Evolutionary conservation across 64 coral and sea anemone species (phyloP).

Genomic region (Platygyra sinensis): DNA sequence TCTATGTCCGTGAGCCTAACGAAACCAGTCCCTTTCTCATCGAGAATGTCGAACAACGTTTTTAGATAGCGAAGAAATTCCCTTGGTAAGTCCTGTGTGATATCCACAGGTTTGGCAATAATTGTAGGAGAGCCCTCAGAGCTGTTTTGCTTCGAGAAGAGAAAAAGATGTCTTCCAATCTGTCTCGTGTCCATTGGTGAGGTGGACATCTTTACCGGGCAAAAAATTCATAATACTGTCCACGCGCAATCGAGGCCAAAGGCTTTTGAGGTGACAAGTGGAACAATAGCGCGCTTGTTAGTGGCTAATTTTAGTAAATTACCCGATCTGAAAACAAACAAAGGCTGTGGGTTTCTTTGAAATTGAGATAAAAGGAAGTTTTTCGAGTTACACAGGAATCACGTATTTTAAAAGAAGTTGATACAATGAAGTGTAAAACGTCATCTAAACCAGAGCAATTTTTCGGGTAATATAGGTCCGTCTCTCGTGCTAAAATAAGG

Average conservation of each 20-base stretch:
- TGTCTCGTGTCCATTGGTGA: constrained; percentile 45
- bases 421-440: background rate
- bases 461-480: constrained; percentile 4
- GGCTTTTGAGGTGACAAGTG: background rate
- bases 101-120: constrained; percentile 63
- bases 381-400: background rate
- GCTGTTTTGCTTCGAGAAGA: constrained; percentile 66
- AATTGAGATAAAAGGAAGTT: constrained; percentile 3
- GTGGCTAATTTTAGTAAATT: constrained; percentile 44
- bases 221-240: constrained; percentile 37
- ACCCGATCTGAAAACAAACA: constrained; percentile 34
- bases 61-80: constrained; percentile 91
- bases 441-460: background rate
- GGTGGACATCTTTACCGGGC: constrained; percentile 22
- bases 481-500: background rate
- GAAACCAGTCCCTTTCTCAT: constrained; percentile 75
- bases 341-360: constrained; percentile 16
- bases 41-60: constrained; percentile 91
- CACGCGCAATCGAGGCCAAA: constrained; percentile 31
- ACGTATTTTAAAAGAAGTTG: background rate
- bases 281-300: constrained; percentile 13
- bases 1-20: constrained; percentile 91
- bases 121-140: constrained; percentile 60
- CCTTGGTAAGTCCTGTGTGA: constrained; percentile 72
- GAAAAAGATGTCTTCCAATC: constrained; percentile 84